phyloP scores from a whole-genome alignment of 53 echinoderm and acorn worm species.

The Henricia sp. region DNA sequence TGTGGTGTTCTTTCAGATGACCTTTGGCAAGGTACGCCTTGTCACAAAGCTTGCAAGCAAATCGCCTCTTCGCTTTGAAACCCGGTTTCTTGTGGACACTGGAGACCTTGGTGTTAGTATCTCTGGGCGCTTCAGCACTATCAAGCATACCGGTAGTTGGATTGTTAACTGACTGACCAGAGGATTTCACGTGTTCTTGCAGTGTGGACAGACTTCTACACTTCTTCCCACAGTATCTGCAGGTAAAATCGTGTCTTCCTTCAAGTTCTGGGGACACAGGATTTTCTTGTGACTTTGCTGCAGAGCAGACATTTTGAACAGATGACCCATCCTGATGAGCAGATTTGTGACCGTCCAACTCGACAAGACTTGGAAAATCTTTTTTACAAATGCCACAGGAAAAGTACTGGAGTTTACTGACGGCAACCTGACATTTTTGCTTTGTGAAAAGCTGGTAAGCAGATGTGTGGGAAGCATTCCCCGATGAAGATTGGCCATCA shows the following conservation, averaged over 20 bases:
- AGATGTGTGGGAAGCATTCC: background rate
- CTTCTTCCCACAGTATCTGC: constrained; percentile 13
- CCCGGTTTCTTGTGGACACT: background rate
- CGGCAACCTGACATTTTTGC: background rate
- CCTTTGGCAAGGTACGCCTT: too few species aligned
- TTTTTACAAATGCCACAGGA: constrained; percentile 32
- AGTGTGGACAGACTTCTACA: background rate
- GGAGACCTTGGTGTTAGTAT: too few species aligned
- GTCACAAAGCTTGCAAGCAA: too few species aligned
- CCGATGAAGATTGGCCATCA: background rate
- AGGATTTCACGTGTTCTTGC: constrained; percentile 13
- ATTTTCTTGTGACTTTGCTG: background rate
- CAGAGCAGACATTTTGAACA: background rate
- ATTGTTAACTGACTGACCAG: background rate
- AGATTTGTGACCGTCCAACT: background rate
- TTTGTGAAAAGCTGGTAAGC: background rate
- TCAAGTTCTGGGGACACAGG: background rate
- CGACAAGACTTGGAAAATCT: background rate
- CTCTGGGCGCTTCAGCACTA: too few species aligned
- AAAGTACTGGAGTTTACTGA: constrained; percentile 10
- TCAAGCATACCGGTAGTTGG: too few species aligned
- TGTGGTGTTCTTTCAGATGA: too few species aligned
- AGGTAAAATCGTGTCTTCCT: background rate
- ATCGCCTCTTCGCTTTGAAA: too few species aligned
- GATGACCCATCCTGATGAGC: background rate